Evolutionary conservation across 2,888 invertebrate species (phyloP), one percentile per base, ranked within the genome.

Genomic region (Petrophora chlorosata): DNA sequence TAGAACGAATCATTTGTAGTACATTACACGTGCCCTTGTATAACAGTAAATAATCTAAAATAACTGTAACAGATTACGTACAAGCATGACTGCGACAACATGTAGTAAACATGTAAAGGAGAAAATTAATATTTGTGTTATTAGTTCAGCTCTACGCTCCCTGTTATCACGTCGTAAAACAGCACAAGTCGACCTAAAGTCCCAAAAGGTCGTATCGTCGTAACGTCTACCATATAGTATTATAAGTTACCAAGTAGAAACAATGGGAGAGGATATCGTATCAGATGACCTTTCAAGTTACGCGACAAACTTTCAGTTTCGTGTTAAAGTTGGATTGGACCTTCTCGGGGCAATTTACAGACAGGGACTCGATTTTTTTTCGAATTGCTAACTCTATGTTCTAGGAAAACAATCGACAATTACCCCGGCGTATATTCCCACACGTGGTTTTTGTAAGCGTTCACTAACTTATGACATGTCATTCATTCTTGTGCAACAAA

Each of bases 351-450:
- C 12, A 47, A 33, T 19, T 34, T 38, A 23, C 17, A 42, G 23
- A 38, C 38, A 28, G 46, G 51, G 50, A 47, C 44, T 36, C 40
- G 29, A 10, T 30, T 23, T 46, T 29, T 53, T 43, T 39, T 26
- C 41, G 39, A 33, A 43, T 46, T 41, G 36, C 49, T 13, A 35
- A 56, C 56, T 56, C 53, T 46, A 55, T 56, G 53, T 46, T 67
- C 59, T 59, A 55, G 46, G 63, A 62, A 73, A 65, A 79, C 76
- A 79, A 78, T 73, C 59, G 65, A 58, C 67, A 66, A 77, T 74
- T 67, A 71, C 65, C 53, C 61, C 57, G 59, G 49, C 59, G 61
- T 65, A 59, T 63, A 60, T 78, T 76, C 72, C 69, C 77, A 76
- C 63, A 68, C 65, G 61, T 49, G 44, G 61, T 72, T 73, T 73